These are phyloP conservation scores for Alca torda DNA, from an alignment of 2,797 vertebrate species.

Conservation along the genomic window DNA sequence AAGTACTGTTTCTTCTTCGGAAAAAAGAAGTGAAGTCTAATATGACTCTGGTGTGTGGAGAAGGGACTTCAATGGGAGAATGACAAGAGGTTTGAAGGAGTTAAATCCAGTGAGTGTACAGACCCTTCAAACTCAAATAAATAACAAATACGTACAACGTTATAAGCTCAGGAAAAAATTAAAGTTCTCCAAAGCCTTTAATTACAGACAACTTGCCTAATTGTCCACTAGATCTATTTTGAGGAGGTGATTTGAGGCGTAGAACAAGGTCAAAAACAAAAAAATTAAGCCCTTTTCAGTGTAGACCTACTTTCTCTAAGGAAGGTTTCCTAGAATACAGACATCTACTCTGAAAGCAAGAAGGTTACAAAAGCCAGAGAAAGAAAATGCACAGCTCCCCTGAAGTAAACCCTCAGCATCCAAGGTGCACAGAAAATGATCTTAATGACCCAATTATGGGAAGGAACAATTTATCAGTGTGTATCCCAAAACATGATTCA, in stretches of 20 bases:
- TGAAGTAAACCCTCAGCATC: background rate
- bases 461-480: background rate
- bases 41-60: background rate
- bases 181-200: background rate
- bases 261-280: background rate
- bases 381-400: background rate
- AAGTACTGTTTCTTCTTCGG: background rate
- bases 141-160: background rate
- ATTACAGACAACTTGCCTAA: conserved; percentile 13
- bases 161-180: background rate
- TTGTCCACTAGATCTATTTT: background rate
- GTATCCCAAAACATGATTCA: background rate
- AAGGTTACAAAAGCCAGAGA: background rate
- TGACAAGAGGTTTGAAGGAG: background rate
- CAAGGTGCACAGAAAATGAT: conserved; percentile 18
- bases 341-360: background rate
- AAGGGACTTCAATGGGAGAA: background rate
- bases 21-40: background rate
- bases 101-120: background rate
- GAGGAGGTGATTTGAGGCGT: background rate
- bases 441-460: background rate
- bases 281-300: background rate
- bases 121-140: background rate
- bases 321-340: background rate
- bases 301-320: background rate